These are phyloP conservation scores for Morpho helenor DNA, from an alignment of 2,888 invertebrate genomes.

Conservation along the genomic window DNA sequence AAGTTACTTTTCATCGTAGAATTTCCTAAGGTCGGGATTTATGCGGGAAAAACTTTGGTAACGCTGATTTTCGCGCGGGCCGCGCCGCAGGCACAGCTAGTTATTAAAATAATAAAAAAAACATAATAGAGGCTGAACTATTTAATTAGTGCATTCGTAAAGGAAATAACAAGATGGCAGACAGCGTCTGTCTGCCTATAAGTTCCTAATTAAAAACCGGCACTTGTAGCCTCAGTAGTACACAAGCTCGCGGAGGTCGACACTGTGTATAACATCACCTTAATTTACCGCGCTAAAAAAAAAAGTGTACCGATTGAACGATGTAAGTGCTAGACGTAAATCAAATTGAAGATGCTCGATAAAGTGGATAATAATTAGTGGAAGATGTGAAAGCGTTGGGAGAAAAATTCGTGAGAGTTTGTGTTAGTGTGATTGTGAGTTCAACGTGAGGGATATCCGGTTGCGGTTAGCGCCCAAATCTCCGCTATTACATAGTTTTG, in stretches of 20 bases:
- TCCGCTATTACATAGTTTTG: constrained; percentile 13
- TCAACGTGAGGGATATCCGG: constrained; percentile 72
- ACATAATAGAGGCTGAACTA: constrained; percentile 3
- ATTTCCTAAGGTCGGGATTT: no score
- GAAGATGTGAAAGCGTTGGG: constrained; percentile 77
- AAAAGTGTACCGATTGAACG: constrained; percentile 75
- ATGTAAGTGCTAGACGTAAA: constrained; percentile 73
- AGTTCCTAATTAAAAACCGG: constrained; percentile 33
- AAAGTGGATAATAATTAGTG: constrained; percentile 79
- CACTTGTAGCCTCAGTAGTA: constrained; percentile 29
- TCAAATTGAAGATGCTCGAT: constrained; percentile 79
- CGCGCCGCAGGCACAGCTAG: no score
- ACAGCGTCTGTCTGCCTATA: constrained; percentile 32
- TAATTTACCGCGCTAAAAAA: constrained; percentile 65
- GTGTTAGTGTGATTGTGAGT: constrained; percentile 70
- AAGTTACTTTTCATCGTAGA: no score
- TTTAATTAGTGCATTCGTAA: constrained; percentile 36
- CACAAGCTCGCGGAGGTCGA: constrained; percentile 42
- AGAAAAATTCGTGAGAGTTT: constrained; percentile 79
- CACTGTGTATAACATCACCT: constrained; percentile 29
- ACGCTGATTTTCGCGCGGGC: no score
- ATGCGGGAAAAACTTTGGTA: no score
- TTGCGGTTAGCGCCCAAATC: constrained; percentile 36
- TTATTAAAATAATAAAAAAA: not conserved
- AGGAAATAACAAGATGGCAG: constrained; percentile 40